phyloP scores from a whole-genome alignment of 2,113 vertebrate species.

The Neotoma lepida region DNA sequence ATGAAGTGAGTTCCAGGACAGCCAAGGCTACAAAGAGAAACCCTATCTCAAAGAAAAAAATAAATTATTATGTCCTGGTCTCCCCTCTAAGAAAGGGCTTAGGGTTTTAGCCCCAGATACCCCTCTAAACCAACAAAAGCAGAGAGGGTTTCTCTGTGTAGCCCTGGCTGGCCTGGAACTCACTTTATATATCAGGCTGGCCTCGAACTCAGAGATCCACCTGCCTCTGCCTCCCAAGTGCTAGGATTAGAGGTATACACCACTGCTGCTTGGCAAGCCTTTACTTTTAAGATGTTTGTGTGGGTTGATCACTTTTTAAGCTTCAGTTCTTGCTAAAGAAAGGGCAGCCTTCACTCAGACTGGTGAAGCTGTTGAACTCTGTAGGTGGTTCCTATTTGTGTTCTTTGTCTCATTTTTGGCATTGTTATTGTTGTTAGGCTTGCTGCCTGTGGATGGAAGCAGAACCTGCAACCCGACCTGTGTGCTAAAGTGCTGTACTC shows the following conservation, averaged over 20 bases:
- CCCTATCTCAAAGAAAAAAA: no score
- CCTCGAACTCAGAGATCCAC: neutral
- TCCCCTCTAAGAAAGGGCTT: neutral
- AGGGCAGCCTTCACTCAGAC: neutral
- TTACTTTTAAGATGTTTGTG: neutral
- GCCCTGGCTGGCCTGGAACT: neutral
- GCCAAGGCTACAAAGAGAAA: no score
- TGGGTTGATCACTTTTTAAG: no score
- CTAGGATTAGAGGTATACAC: neutral
- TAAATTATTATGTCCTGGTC: no score
- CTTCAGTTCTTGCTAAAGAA: no score
- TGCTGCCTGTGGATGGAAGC: neutral
- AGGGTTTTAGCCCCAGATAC: neutral
- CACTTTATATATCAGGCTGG: neutral
- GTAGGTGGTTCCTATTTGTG: neutral
- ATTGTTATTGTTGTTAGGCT: neutral
- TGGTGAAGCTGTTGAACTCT: rapidly evolving
- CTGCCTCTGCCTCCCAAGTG: neutral
- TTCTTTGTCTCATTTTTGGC: neutral
- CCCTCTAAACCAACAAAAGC: neutral
- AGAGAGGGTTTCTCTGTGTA: neutral
- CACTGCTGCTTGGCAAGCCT: no score
- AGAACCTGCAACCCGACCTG: neutral
- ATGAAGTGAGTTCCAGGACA: no score
- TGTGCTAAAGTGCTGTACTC: neutral